Percentiles rank a stretch among this genome's conserved stretches.
phyloP scores from a whole-genome alignment of 2,797 vertebrate genomes.

The Falco berigora region DNA sequence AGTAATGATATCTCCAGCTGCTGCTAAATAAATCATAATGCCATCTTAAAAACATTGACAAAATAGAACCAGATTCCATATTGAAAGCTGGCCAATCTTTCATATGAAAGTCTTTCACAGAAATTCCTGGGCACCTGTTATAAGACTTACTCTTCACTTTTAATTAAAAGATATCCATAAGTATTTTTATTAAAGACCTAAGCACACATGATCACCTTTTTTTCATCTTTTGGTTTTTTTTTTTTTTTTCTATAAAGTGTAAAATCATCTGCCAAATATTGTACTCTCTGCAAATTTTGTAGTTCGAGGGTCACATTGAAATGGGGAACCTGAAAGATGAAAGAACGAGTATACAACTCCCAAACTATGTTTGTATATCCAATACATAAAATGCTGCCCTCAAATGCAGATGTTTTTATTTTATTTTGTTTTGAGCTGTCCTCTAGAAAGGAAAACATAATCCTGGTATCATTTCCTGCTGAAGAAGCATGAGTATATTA shows the following conservation, averaged over 20 bases:
- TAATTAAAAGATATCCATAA: constrained; percentile 32
- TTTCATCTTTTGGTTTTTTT: background rate
- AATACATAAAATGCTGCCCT: background rate
- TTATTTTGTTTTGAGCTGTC: background rate
- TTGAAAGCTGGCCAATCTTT: constrained; percentile 34
- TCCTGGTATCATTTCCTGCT: background rate
- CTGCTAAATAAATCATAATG: constrained; percentile 62
- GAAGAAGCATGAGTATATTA: background rate
- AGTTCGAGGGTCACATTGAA: background rate
- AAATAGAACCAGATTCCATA: constrained; percentile 56
- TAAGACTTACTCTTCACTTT: constrained; percentile 44
- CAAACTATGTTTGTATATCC: background rate
- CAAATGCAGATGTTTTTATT: background rate
- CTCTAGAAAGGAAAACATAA: background rate
- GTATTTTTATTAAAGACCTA: constrained; percentile 26
- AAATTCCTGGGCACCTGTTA: constrained; percentile 36
- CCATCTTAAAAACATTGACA: constrained; percentile 51
- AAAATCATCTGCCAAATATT: background rate
- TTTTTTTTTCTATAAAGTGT: background rate
- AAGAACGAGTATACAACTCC: background rate
- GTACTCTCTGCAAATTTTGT: background rate
- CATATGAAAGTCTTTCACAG: constrained; percentile 41
- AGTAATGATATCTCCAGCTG: constrained; percentile 54
- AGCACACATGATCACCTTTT: background rate
- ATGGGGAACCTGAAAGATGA: background rate